Evolutionary conservation across 2,888 invertebrate species (phyloP), one percentile per base, ranked within the genome.

Genomic region (Halocaridina rubra): DNA sequence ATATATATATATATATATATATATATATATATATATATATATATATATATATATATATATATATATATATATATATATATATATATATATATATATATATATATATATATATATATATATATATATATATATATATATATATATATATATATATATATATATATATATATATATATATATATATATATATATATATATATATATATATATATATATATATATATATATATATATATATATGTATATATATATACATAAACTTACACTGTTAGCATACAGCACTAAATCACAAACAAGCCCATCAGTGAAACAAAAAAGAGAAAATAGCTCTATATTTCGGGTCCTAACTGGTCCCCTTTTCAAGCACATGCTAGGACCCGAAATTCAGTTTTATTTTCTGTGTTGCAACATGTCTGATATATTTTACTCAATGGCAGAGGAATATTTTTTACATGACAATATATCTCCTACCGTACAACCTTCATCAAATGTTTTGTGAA

Each of bases 1-100:
- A 61, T 22, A 61, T 61, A 61, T 22, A 61, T 61, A 61, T 22
- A 61, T 61, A 61, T 22, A 61, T 61, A 61, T 22, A 61, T 61
- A 61, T 61, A 61, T 61, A 61, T 61, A 61, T 61, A 61, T 61
- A 61, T 61, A 61, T 61, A 61, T 61, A 61, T 61, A 61, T 61
- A 61, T 61, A 61, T 61, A 61, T 61, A 22, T 61, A 61, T 22
- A 61, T 22, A 61, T 61, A 61, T 22, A 64, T 64, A 64, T 24
- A 64, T 1, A 64, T 24, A 64, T 24, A 64, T 24, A 64, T 24
- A 64, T 24, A n/a, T 24, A 4, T 24, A 64, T 24, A 64, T 2
- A 64, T 1, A 64, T 24, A 64, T 24, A 64, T 24, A 64, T 24
- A 64, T 4, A 64, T 4, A 3, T 24, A 64, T 4, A 64, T 4